Evolutionary conservation across 2,113 vertebrate species (phyloP).

Genomic region (Gallinago jamesoni): DNA sequence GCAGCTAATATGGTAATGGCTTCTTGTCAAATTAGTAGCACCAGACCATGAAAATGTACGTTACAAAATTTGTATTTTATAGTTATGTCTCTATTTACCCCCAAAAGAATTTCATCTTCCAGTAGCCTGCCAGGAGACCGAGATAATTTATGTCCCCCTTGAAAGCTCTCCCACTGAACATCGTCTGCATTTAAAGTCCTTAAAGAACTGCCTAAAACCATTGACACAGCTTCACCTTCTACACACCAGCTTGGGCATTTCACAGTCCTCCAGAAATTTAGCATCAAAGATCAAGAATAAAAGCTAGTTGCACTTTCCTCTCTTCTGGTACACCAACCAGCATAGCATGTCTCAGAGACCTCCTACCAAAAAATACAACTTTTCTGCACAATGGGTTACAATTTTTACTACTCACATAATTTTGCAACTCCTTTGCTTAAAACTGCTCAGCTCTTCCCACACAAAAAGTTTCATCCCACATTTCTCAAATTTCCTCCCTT

Average conservation of each 20-base stretch:
- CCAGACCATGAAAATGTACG: neutral
- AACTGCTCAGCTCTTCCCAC: neutral
- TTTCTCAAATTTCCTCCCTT: neutral
- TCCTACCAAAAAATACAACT: neutral
- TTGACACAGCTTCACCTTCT: neutral
- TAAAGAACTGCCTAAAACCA: neutral
- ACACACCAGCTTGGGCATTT: neutral
- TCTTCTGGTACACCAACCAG: neutral
- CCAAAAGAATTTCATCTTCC: neutral
- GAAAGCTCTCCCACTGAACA: neutral
- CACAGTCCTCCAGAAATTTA: neutral
- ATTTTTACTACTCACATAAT: neutral
- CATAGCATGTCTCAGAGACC: neutral
- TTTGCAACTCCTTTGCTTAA: neutral
- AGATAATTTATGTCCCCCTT: neutral
- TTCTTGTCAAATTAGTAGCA: neutral
- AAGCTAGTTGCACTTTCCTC: neutral
- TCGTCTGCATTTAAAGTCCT: neutral
- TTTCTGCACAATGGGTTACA: neutral
- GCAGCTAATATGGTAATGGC: neutral
- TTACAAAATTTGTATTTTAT: neutral
- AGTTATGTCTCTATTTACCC: neutral
- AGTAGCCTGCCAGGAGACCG: neutral
- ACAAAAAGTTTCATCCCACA: neutral
- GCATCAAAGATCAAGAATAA: neutral